Evolutionary conservation across 1,140 invertebrate genomes (phyloP).

Genomic region (Chironomus tepperi): DNA sequence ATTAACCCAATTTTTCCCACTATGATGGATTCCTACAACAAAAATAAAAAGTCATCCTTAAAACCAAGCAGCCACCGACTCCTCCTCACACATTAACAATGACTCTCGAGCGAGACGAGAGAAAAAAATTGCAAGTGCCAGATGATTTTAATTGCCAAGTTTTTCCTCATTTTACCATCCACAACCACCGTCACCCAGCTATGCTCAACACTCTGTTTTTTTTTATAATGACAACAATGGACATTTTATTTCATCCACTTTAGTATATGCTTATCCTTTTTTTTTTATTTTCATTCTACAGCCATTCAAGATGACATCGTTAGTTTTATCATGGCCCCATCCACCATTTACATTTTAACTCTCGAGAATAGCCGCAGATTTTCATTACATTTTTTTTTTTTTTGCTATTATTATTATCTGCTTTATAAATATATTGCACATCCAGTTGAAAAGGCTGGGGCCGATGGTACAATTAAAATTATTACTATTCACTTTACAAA

Average conservation of each 20-base stretch:
- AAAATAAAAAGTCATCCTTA: no score
- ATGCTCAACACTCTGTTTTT: neutral
- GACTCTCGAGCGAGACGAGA: neutral
- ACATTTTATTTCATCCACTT: neutral
- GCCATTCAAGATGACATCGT: neutral
- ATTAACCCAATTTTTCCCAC: neutral
- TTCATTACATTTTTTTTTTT: no score
- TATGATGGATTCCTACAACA: neutral
- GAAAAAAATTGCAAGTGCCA: conserved; percentile 11
- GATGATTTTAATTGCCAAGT: conserved; percentile 21
- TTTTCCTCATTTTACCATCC: neutral
- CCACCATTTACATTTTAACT: neutral
- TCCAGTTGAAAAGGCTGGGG: neutral
- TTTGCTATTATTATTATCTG: neutral
- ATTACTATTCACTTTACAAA: neutral
- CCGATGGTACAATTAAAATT: neutral
- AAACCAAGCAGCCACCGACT: no score
- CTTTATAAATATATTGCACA: neutral
- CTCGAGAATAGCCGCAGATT: conserved; percentile 6
- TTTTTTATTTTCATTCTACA: neutral
- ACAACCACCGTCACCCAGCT: neutral
- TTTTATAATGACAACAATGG: conserved; percentile 2
- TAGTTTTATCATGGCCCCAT: neutral
- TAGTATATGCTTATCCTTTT: neutral
- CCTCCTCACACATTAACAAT: neutral